Conservation (phyloP, 64 coral and sea anemone species). For the Actinia equina region DNA sequence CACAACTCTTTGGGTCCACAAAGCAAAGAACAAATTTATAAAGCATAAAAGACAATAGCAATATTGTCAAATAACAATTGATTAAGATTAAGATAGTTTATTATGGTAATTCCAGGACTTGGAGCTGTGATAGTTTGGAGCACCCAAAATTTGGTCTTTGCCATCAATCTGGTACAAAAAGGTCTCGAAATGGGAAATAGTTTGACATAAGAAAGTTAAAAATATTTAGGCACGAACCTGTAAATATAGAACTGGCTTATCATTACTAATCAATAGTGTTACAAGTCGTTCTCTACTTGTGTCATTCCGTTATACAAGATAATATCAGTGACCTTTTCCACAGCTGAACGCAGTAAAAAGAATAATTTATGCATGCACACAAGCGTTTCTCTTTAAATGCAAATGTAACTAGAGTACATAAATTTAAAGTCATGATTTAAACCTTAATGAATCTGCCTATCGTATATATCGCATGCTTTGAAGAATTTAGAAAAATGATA, state of each 20-base stretch:
- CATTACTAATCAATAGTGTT: background rate
- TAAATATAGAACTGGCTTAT: background rate
- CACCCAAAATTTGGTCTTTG: background rate
- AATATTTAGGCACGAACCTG: background rate
- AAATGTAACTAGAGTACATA: background rate
- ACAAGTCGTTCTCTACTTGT: background rate
- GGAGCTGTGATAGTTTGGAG: background rate
- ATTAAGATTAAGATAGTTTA: background rate
- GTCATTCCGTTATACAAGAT: background rate
- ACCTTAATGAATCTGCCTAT: background rate
- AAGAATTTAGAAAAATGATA: background rate
- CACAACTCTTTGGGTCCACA: background rate
- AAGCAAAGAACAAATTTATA: background rate
- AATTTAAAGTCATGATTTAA: background rate
- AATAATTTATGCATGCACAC: constrained; percentile 12
- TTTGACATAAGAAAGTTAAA: background rate
- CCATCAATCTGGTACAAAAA: background rate
- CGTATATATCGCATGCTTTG: background rate
- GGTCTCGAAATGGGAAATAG: background rate
- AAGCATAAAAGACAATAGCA: constrained; percentile 1
- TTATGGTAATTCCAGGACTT: constrained; percentile 6
- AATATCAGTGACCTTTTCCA: background rate
- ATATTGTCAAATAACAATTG: constrained; percentile 3
- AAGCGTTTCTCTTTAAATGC: background rate
- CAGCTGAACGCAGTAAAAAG: background rate